Base-by-base conservation (phyloP, 2,888 invertebrate species). In the Acrobasis suavella region DNA sequence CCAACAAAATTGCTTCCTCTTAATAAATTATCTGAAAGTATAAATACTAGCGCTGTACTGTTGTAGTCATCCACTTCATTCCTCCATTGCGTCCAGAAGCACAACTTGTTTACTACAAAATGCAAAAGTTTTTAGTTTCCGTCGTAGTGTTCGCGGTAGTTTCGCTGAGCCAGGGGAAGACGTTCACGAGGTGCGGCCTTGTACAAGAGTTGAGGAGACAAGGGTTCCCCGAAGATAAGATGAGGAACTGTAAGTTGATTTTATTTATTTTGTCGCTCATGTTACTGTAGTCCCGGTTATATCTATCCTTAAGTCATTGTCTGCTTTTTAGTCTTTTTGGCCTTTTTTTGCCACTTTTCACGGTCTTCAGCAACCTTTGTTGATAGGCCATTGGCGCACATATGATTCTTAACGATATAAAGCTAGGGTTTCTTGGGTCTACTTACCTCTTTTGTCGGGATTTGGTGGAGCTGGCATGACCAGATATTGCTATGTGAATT, bases 201-300 rank as follows among this genome's bases (percentile, higher is more conserved):
- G 85, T 79, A 5, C 62, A 61, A 0, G 82, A 78, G 32, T 65
- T 86, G 51, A 73, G 80, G 60, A 69, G 58, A 12, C 82, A 84
- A 61, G 78, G 81, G 5, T 81, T 85, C 60, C 77, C 80, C 1
- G 78, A 76, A 58, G 72, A 73, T 50, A 72, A 81, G 63, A 67
- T 86, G 73, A 70, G 74, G 15, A 73, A 85, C 58, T 86, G 86
- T 82, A 65, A 82, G 83, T 83, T 64, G 8, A 32, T 32, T 32
- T 14, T 49, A 58, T 64, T 38, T 12, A 32, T 50, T 12, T 12
- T 42, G 42, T 42, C 14, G 1, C 42, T 42, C 32, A 32, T 32
- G 5, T 32, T 32, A 32, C 7, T 32, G 32, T 8, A 32, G 32
- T 22, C 32, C 32, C 32, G 32, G 32, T 32, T 32, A 32, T 8